Conservation (phyloP, 2,888 invertebrate genomes). For the Euclidia mi region DNA sequence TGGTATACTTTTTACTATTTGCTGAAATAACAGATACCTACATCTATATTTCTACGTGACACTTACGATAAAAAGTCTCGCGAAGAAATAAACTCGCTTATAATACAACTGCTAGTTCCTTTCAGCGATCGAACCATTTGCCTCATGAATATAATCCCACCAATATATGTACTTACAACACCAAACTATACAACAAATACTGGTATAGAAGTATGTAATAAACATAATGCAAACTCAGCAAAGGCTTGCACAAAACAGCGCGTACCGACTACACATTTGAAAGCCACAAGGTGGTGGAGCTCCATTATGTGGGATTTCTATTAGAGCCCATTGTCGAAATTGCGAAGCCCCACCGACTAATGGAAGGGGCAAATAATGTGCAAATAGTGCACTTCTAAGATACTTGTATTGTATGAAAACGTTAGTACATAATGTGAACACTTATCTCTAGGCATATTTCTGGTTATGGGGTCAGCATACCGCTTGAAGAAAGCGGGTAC, state of each 20-base stretch:
- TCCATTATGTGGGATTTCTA: conserved; percentile 54
- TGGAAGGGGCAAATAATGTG: conserved; percentile 66
- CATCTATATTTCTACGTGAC: too few species aligned
- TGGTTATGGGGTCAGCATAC: conserved; percentile 10
- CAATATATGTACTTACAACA: too few species aligned
- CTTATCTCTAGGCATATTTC: conserved; percentile 39
- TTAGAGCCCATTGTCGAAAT: conserved; percentile 60
- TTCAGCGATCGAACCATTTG: too few species aligned
- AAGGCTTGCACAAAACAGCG: not conserved
- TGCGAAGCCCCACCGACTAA: conserved; percentile 62
- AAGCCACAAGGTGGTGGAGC: conserved; percentile 14
- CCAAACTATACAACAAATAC: too few species aligned
- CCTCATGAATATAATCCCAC: too few species aligned
- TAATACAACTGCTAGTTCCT: too few species aligned
- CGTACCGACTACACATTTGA: not conserved
- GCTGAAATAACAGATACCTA: too few species aligned
- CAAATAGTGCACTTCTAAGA: conserved; percentile 26
- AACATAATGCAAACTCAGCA: conserved; percentile 5
- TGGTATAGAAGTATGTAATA: not conserved
- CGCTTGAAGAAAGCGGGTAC: not conserved
- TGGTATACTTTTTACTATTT: too few species aligned
- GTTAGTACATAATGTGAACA: conserved; percentile 27
- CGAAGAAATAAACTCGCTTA: too few species aligned
- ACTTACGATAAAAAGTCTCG: too few species aligned
- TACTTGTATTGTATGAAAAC: conserved; percentile 6